Percentiles rank a stretch among this genome's conserved stretches.
Evolutionary conservation across 1,140 invertebrate species (phyloP).

Genomic region (Drosophila kepulauana): DNA sequence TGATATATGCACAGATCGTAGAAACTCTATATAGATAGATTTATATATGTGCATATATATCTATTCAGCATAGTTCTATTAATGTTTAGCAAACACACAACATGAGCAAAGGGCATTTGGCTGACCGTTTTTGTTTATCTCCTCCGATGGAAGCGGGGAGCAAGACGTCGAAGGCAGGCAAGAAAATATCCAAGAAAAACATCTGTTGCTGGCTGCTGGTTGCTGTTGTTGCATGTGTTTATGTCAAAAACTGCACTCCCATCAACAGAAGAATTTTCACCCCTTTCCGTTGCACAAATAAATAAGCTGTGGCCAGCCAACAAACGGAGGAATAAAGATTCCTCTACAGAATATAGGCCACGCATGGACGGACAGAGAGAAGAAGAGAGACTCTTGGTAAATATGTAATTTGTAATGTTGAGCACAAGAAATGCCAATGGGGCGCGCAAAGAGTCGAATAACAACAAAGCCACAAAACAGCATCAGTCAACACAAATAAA

Average conservation of each 20-base stretch:
- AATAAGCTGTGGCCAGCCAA: constrained; percentile 19
- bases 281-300: constrained; percentile 25
- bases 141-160: background rate
- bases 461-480: constrained; percentile 20
- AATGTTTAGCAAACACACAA: constrained; percentile 65
- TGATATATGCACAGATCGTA: constrained; percentile 10
- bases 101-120: constrained; percentile 52
- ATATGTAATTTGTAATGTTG: constrained; percentile 7
- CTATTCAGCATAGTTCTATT: constrained; percentile 64
- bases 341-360: constrained; percentile 11
- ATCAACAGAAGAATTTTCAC: constrained; percentile 16
- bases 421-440: constrained; percentile 7
- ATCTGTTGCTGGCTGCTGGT: constrained; percentile 27
- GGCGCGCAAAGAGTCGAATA: background rate
- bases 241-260: constrained; percentile 46
- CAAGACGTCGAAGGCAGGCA: background rate
- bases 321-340: constrained; percentile 23
- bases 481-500: constrained; percentile 28
- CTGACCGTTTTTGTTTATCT: constrained; percentile 54
- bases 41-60: constrained; percentile 13
- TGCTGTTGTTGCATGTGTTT: constrained; percentile 32
- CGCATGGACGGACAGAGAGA: background rate
- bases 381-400: background rate
- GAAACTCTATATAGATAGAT: constrained; percentile 26
- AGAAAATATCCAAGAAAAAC: constrained; percentile 31